Evolutionary conservation across 2,888 invertebrate genomes (phyloP).

Genomic region (Andrena flavipes): DNA sequence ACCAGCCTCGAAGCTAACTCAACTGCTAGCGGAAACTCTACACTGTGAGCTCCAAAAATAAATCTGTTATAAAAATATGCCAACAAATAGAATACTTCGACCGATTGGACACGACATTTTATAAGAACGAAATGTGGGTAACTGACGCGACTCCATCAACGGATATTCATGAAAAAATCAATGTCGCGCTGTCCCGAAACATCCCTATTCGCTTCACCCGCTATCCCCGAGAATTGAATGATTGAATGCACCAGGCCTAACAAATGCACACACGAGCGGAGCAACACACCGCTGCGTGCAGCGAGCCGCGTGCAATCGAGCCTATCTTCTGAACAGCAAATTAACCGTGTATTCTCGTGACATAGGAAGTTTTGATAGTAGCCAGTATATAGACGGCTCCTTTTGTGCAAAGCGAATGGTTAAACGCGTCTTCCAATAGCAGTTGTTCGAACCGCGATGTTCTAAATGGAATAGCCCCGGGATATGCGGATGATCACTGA

Average conservation of each 20-base stretch:
- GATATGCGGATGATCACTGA: conserved; percentile 16
- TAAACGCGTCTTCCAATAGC: conserved; percentile 22
- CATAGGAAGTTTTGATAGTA: not conserved
- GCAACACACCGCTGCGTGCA: not conserved
- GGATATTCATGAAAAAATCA: too few species aligned
- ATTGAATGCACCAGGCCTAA: not conserved
- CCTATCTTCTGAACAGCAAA: not conserved
- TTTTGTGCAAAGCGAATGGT: not conserved
- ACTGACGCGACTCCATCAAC: too few species aligned
- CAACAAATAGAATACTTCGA: too few species aligned
- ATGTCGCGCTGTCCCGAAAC: too few species aligned
- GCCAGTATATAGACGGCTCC: not conserved
- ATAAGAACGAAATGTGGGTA: too few species aligned
- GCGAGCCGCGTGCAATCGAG: not conserved
- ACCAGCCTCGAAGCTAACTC: too few species aligned
- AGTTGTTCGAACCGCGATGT: not conserved
- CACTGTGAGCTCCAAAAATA: too few species aligned
- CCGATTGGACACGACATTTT: too few species aligned
- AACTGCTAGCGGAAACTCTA: too few species aligned
- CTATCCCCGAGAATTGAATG: too few species aligned
- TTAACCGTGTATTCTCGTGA: not conserved
- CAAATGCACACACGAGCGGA: not conserved
- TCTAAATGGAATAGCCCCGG: conserved; percentile 8
- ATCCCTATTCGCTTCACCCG: too few species aligned
- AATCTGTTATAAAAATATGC: too few species aligned